phyloP scores from a whole-genome alignment of 1,140 invertebrate genomes.

The Drosophila nannoptera region DNA sequence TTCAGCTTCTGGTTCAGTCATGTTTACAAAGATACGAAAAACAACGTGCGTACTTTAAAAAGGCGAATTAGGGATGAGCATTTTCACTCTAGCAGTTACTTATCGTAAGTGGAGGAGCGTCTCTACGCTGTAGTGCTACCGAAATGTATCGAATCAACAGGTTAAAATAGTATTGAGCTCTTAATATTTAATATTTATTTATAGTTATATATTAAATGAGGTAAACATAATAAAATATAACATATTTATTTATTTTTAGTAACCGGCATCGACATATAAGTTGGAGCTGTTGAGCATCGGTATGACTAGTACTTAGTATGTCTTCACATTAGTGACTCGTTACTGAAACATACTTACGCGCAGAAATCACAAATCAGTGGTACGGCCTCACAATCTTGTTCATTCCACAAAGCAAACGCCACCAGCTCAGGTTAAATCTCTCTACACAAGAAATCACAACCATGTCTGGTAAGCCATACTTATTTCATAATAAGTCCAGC shows the following conservation, averaged over 20 bases:
- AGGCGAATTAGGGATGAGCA: slow-evolving; percentile 28
- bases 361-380: neutral
- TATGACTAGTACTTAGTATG: neutral
- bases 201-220: too few species aligned
- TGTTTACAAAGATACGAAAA: slow-evolving; percentile 24
- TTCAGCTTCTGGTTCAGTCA: slow-evolving; percentile 25
- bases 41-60: slow-evolving; percentile 52
- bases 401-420: slow-evolving; percentile 41
- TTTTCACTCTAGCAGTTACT: slow-evolving; percentile 2
- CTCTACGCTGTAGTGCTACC: neutral
- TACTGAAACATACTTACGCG: slow-evolving; percentile 13
- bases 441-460: slow-evolving; percentile 23
- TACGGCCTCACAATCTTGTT: slow-evolving; percentile 21
- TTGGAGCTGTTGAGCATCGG: neutral
- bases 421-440: slow-evolving; percentile 30
- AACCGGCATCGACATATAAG: neutral
- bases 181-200: too few species aligned
- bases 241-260: neutral
- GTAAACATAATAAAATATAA: too few species aligned
- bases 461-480: slow-evolving; percentile 60
- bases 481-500: neutral
- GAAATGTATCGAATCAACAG: slow-evolving; percentile 24
- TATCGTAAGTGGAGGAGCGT: neutral
- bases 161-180: neutral
- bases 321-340: neutral